Conservation (phyloP, 2,888 invertebrate genomes). For the Polydrusus tereticollis region DNA sequence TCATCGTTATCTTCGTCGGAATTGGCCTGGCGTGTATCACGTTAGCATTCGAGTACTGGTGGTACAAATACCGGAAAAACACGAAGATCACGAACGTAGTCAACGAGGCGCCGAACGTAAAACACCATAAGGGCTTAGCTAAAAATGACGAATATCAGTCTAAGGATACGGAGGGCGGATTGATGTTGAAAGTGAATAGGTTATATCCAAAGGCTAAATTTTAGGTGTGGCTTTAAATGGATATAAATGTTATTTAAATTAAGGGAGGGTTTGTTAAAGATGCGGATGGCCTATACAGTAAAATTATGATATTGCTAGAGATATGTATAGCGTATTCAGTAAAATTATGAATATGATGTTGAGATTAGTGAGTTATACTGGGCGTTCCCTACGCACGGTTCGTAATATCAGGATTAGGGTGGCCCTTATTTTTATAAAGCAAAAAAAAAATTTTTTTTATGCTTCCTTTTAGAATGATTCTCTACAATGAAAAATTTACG, state of each 20-base stretch:
- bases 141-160: slow-evolving; percentile 11
- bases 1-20: slow-evolving; percentile 97
- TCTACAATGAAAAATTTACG: too few species aligned
- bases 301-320: too few species aligned
- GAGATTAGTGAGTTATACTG: too few species aligned
- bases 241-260: too few species aligned
- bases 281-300: too few species aligned
- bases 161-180: slow-evolving; percentile 20
- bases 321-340: background rate
- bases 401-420: too few species aligned
- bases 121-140: slow-evolving; percentile 25
- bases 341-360: too few species aligned
- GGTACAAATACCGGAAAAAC: slow-evolving; percentile 71
- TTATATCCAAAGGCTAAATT: slow-evolving; percentile 56
- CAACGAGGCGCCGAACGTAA: slow-evolving; percentile 64
- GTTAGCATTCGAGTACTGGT: slow-evolving; percentile 94
- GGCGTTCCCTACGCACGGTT: too few species aligned
- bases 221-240: slow-evolving; percentile 48
- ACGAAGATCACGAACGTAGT: slow-evolving; percentile 73
- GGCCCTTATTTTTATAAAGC: too few species aligned
- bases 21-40: slow-evolving; percentile 93
- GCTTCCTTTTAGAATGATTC: too few species aligned
- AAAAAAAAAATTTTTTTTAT: background rate
- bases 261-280: too few species aligned
- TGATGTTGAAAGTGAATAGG: slow-evolving; percentile 43